phyloP scores from a whole-genome alignment of 2,888 invertebrate genomes.

The Cerastis rubricosa region DNA sequence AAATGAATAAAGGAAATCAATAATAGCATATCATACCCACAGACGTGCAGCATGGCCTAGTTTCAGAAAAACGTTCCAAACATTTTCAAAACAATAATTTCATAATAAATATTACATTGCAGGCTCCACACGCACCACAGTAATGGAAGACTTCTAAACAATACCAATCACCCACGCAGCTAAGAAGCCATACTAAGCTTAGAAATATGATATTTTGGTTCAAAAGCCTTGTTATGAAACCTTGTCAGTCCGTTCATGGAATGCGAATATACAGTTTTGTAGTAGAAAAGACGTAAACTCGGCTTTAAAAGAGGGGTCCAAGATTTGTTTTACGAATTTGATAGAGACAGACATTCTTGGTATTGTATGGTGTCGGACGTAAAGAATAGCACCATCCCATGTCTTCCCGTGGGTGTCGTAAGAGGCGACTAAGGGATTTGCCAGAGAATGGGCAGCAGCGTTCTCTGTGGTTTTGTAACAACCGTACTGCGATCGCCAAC shows the following conservation, averaged over 20 bases:
- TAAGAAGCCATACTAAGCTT: slow-evolving; percentile 63
- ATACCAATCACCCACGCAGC: slow-evolving; percentile 23
- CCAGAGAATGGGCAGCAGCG: too few species aligned
- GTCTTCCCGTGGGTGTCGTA: too few species aligned
- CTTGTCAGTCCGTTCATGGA: slow-evolving; percentile 46
- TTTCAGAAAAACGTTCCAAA: not conserved
- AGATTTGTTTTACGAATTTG: not conserved
- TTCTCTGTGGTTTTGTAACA: too few species aligned
- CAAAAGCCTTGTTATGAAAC: slow-evolving; percentile 60
- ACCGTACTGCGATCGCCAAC: too few species aligned
- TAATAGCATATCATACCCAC: too few species aligned
- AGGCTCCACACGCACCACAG: not conserved
- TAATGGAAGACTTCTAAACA: slow-evolving; percentile 25
- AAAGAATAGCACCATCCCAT: too few species aligned
- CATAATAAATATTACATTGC: not conserved
- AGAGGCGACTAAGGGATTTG: too few species aligned
- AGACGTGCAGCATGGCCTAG: too few species aligned
- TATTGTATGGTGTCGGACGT: too few species aligned
- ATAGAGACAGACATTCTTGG: too few species aligned
- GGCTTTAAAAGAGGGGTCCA: not conserved
- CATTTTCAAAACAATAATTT: not conserved
- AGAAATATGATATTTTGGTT: slow-evolving; percentile 65
- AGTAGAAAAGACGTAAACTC: not conserved
- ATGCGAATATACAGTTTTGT: slow-evolving; percentile 15
- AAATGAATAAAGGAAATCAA: too few species aligned